phyloP scores from a whole-genome alignment of 2,888 invertebrate species.

The Mantis religiosa region DNA sequence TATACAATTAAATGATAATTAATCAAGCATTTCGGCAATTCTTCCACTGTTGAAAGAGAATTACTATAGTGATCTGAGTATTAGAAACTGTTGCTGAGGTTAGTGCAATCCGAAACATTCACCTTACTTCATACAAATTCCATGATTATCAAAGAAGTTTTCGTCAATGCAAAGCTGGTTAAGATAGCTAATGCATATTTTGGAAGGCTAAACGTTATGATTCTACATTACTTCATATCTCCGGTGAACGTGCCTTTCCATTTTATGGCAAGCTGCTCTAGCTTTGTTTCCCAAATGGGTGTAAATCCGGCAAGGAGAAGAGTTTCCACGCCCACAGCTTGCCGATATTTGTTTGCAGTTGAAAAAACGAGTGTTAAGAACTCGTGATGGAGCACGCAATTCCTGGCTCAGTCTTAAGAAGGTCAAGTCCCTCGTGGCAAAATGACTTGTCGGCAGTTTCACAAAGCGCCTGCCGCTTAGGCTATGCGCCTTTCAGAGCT shows the following conservation, averaged over 20 bases:
- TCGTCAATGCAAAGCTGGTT: no score
- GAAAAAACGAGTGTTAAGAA: not conserved
- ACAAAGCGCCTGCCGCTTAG: not conserved
- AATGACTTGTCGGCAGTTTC: not conserved
- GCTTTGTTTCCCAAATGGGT: not conserved
- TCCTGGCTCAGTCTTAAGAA: not conserved
- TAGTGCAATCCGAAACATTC: no score
- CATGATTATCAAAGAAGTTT: no score
- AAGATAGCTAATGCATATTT: no score
- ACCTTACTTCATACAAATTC: no score
- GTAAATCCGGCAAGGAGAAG: not conserved
- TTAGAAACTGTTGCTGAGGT: no score
- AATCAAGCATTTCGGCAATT: no score
- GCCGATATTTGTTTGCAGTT: not conserved
- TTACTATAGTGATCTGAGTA: no score
- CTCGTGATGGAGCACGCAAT: not conserved
- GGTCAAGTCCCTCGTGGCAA: not conserved
- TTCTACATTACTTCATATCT: no score
- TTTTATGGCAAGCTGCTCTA: not conserved
- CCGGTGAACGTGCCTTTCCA: not conserved
- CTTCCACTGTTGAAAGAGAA: no score
- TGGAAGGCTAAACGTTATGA: no score
- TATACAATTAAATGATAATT: no score
- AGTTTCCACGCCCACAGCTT: not conserved
- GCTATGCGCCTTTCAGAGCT: not conserved